Percentiles rank a stretch among this genome's conserved stretches.
phyloP scores from a whole-genome alignment of 2,113 vertebrate species.

The Gymnorhina tibicen region DNA sequence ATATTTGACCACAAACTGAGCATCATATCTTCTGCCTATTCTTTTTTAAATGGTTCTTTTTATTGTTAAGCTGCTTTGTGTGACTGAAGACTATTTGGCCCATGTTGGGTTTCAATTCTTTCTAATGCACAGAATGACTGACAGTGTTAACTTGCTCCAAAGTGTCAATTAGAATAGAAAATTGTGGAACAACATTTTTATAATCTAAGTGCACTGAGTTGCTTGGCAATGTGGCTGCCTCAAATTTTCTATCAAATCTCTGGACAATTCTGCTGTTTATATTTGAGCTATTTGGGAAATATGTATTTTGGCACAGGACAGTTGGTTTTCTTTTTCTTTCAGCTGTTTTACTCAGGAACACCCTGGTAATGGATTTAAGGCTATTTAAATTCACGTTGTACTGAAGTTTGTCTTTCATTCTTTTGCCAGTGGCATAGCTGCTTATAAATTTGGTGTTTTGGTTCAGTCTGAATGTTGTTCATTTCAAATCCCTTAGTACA shows the following conservation, averaged over 20 bases:
- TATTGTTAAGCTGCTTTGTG: conserved; percentile 74
- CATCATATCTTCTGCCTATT: conserved; percentile 40
- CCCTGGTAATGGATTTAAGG: neutral
- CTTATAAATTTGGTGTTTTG: conserved; percentile 25
- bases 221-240: conserved; percentile 67
- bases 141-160: conserved; percentile 64
- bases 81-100: conserved; percentile 70
- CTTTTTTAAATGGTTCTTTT: conserved; percentile 68
- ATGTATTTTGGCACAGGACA: conserved; percentile 77
- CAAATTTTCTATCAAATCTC: conserved; percentile 71
- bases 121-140: conserved; percentile 68
- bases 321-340: conserved; percentile 29
- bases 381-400: conserved; percentile 7
- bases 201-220: conserved; percentile 69
- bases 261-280: conserved; percentile 30
- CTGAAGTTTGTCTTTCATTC: conserved; percentile 37
- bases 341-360: conserved; percentile 29
- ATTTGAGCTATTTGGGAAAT: conserved; percentile 70
- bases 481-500: conserved; percentile 15
- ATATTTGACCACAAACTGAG: conserved; percentile 10
- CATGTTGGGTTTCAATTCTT: conserved; percentile 77
- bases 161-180: conserved; percentile 64
- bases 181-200: conserved; percentile 68
- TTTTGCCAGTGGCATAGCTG: conserved; percentile 46
- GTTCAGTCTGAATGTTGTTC: conserved; percentile 54